phyloP scores from a whole-genome alignment of 1,140 invertebrate genomes.

The Drosophila quadrilineata region DNA sequence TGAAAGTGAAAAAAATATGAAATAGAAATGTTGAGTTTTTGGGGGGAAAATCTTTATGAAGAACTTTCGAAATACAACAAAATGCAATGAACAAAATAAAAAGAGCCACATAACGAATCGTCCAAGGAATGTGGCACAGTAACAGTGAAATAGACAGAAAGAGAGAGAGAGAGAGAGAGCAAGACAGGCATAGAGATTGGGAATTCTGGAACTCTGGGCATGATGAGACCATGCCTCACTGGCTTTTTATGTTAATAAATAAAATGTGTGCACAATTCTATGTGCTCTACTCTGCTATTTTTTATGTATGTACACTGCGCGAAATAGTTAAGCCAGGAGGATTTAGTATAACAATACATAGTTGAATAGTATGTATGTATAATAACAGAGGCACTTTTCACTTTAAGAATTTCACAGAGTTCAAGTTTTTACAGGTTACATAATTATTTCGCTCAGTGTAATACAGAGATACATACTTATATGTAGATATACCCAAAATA shows the following conservation, averaged over 20 bases:
- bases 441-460: too few relatives aligned
- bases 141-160: constrained; percentile 17
- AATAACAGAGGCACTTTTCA: too few relatives aligned
- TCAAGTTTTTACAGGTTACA: too few relatives aligned
- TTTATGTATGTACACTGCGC: too few relatives aligned
- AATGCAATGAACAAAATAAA: too few relatives aligned
- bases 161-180: neutral
- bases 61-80: constrained; percentile 42
- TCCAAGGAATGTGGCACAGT: constrained; percentile 49
- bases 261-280: constrained; percentile 44
- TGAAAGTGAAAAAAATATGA: constrained; percentile 56
- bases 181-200: neutral
- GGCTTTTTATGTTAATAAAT: constrained; percentile 78
- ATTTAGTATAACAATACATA: too few relatives aligned
- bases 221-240: constrained; percentile 69
- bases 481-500: constrained; percentile 20
- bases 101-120: constrained; percentile 1
- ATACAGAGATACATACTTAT: too few relatives aligned
- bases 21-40: constrained; percentile 13
- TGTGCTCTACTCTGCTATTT: too few relatives aligned
- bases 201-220: constrained; percentile 7
- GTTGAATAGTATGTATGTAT: too few relatives aligned
- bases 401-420: too few relatives aligned
- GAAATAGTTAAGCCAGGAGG: too few relatives aligned
- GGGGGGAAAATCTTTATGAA: constrained; percentile 5